A percentile compares a stretch with the other conserved stretches of the same genome.
These are phyloP conservation scores for Turritopsis dohrnii DNA, from an alignment of 30 jellyfish, hydroid and myxozoan species.

Conservation along the genomic window DNA sequence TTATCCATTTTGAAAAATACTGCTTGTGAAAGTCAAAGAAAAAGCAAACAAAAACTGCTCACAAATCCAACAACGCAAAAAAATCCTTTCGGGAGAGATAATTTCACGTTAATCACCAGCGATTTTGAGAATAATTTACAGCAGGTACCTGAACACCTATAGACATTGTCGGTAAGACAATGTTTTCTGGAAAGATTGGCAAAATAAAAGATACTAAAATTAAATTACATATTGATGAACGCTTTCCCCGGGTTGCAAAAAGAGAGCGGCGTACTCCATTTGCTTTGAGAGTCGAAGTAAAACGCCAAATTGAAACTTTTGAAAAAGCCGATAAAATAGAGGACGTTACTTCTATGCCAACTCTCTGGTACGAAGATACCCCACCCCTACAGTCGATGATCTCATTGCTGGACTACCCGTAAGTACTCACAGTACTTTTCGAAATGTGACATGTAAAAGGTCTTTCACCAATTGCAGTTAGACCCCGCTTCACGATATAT, in stretches of 20 bases:
- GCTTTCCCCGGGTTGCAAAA: neutral
- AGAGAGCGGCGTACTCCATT: constrained; percentile 8
- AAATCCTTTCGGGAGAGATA: neutral
- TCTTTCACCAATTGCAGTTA: neutral
- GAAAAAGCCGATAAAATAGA: neutral
- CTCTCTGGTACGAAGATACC: neutral
- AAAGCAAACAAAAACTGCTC: neutral
- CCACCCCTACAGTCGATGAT: constrained; percentile 26
- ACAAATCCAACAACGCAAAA: too few species aligned
- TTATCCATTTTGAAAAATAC: neutral
- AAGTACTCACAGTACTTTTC: neutral
- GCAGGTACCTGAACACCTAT: neutral
- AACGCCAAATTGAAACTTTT: neutral
- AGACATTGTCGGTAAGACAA: neutral
- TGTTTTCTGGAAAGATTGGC: constrained; percentile 5
- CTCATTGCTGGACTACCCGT: neutral
- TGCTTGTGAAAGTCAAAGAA: neutral
- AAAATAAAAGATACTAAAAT: neutral
- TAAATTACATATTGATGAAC: constrained; percentile 5
- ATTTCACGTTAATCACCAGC: neutral
- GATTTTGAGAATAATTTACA: neutral
- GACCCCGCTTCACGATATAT: neutral
- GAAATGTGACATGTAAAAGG: neutral
- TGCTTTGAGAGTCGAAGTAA: neutral
- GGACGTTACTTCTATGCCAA: constrained; percentile 9